Base-by-base conservation (phyloP, 37 sponge, comb jelly and placozoan species). In the Diacarnus erythraeanus region DNA sequence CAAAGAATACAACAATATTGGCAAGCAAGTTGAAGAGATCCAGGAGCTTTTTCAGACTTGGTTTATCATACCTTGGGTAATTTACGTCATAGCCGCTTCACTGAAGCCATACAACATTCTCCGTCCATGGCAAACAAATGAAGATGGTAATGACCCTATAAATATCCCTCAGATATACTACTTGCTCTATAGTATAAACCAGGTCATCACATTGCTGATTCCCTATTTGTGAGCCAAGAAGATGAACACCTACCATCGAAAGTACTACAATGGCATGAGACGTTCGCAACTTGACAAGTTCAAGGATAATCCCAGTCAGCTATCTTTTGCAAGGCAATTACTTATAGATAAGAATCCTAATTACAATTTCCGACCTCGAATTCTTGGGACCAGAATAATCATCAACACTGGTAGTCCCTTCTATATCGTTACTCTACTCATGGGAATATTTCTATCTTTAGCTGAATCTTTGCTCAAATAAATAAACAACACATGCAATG, bases 11-110 rank as follows among this genome's bases (percentile, higher is more conserved):
- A 4, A 36, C 17, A 23, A 76, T n/a, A 59, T 37, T 76, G 77
- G 77, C 2, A 6, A 61, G 20, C 25, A 37, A 0, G 61, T 76
- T 33, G 40, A 58, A 9, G 26, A 1, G 31, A 61, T 61, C 10
- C 35, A 58, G 23, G 38, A 60, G 26, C 60, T 61, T 8, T 76
- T 76, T 59, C 63, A 76, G 38, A 76, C 63, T 5, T 76, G 77
- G 77, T 76, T 76, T 37, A 76, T 60, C 18, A 9, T 76, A 20
- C 77, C 77, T 20, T 76, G 77, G 77, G 60, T 76, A 38, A 76
- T 61, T 20, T 76, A 59, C 33, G 5, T 76, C 21, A 61, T 76
- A n/a, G 41, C 6, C 12, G 10, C 64, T 6, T 76, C 77, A 58
- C 63, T 59, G 20, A 35, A 76, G 35, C 35, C 64, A 4, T 33